These are phyloP conservation scores for Salticus scenicus DNA, from an alignment of 2,888 invertebrate genomes.

Conservation along the genomic window DNA sequence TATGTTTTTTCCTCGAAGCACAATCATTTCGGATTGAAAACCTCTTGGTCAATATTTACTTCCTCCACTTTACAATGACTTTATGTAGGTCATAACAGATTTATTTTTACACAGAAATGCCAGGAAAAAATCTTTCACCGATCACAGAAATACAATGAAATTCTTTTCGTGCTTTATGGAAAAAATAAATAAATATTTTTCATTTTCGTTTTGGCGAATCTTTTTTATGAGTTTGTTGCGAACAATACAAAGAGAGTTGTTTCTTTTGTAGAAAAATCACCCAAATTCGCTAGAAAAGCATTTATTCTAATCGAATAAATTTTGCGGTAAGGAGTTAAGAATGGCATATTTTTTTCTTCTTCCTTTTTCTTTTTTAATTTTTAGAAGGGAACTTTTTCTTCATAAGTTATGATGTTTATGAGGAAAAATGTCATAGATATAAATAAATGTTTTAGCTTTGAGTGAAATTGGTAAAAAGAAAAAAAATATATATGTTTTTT, in stretches of 20 bases:
- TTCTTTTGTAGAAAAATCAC: neutral
- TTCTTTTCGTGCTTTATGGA: slow-evolving; percentile 22
- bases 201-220: neutral
- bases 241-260: neutral
- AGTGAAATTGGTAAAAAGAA: too few species aligned
- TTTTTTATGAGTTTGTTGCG: neutral
- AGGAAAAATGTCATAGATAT: too few species aligned
- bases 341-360: too few species aligned
- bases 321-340: too few species aligned
- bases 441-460: too few species aligned
- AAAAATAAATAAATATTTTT: neutral
- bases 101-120: slow-evolving; percentile 52
- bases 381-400: too few species aligned
- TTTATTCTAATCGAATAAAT: too few species aligned
- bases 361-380: too few species aligned
- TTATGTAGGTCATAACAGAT: slow-evolving; percentile 61
- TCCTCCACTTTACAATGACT: slow-evolving; percentile 59
- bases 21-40: neutral
- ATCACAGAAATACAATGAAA: slow-evolving; percentile 25
- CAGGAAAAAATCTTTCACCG: slow-evolving; percentile 20
- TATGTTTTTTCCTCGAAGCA: too few species aligned
- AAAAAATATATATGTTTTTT: too few species aligned
- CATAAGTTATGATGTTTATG: too few species aligned
- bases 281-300: neutral
- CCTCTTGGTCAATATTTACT: slow-evolving; percentile 15